Percentiles rank a stretch among this genome's conserved stretches.
These are phyloP conservation scores for Ramphastos sulfuratus DNA, from an alignment of 2,113 vertebrate species.

Conservation along the genomic window DNA sequence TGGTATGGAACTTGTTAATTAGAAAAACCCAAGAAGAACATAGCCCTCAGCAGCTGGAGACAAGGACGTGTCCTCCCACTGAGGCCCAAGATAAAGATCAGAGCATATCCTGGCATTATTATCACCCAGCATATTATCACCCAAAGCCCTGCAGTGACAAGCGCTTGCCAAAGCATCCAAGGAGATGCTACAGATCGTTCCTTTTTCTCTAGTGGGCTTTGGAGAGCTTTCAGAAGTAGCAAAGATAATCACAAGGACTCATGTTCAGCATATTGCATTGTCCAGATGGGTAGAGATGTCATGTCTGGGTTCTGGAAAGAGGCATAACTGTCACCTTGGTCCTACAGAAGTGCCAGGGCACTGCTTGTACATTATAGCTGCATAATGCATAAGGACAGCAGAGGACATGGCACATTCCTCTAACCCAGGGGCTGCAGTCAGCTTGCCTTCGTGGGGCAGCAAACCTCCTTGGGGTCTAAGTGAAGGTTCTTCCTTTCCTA, in stretches of 20 bases:
- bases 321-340: background rate
- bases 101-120: background rate
- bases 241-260: background rate
- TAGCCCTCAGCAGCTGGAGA: background rate
- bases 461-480: background rate
- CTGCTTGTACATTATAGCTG: background rate
- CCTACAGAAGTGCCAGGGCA: background rate
- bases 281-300: background rate
- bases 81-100: background rate
- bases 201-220: background rate
- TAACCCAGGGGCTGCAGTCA: background rate
- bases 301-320: background rate
- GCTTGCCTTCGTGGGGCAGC: background rate
- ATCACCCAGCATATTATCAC: background rate
- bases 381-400: fast-evolving
- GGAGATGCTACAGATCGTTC: background rate
- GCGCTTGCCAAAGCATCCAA: background rate
- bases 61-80: fast-evolving
- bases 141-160: background rate
- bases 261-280: fast-evolving
- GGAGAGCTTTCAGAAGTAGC: background rate
- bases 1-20: too few species aligned
- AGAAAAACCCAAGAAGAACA: background rate
- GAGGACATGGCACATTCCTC: background rate
- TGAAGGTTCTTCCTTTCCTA: background rate